These are phyloP conservation scores for Bolborhynchus lineola DNA, from an alignment of 2,113 vertebrate species.

Conservation along the genomic window DNA sequence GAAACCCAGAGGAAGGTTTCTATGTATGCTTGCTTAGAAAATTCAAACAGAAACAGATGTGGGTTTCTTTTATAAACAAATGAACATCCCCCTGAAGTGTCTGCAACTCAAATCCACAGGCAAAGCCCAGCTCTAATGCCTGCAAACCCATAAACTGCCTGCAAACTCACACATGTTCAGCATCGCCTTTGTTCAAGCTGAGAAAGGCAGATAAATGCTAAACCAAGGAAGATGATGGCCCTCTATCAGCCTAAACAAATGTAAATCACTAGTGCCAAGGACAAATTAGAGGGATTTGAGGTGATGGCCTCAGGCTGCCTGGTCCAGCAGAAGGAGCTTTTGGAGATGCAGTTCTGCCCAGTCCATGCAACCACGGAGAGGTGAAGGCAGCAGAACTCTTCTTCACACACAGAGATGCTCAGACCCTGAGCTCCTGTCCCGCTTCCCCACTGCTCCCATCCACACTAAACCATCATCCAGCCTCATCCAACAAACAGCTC, in stretches of 20 bases:
- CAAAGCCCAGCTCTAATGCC: neutral
- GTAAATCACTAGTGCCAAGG: neutral
- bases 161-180: constrained; percentile 15
- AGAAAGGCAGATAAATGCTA: constrained; percentile 16
- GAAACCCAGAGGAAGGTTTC: constrained; percentile 45
- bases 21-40: constrained; percentile 32
- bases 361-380: neutral
- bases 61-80: constrained; percentile 60
- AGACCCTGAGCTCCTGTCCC: neutral
- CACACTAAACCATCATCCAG: neutral
- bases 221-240: constrained; percentile 14
- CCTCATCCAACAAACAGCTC: neutral
- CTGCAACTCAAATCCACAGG: constrained; percentile 32
- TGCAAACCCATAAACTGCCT: neutral
- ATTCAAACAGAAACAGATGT: constrained; percentile 67
- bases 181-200: constrained; percentile 26
- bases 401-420: neutral
- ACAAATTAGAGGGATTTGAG: neutral
- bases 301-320: constrained; percentile 3
- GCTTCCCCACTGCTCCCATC: neutral
- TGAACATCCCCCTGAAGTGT: constrained; percentile 62
- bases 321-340: neutral
- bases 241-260: constrained; percentile 54
- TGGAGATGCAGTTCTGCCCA: neutral
- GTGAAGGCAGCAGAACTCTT: neutral